Conservation (phyloP, 2,888 invertebrate genomes). For the Caenorhabditis becei region DNA sequence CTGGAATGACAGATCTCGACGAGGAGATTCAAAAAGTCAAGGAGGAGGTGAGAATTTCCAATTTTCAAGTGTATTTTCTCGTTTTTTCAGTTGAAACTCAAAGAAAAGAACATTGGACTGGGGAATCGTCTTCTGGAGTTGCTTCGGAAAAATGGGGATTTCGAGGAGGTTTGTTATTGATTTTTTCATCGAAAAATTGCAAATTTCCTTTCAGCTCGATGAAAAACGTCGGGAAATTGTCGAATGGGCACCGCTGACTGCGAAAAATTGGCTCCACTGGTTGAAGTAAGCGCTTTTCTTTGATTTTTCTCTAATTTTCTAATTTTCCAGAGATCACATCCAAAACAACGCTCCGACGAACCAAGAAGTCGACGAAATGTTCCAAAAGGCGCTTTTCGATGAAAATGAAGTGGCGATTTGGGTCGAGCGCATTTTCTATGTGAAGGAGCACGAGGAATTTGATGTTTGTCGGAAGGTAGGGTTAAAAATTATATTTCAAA, state of each 20-base stretch:
- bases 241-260: slow-evolving; percentile 47
- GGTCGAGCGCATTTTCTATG: slow-evolving; percentile 48
- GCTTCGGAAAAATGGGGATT: slow-evolving; percentile 58
- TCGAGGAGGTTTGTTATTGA: slow-evolving; percentile 59
- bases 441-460: slow-evolving; percentile 1
- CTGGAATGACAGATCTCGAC: slow-evolving; percentile 45
- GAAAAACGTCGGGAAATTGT: slow-evolving; percentile 40
- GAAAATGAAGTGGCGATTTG: slow-evolving; percentile 49
- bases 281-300: slow-evolving; percentile 56
- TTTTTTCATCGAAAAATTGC: not conserved
- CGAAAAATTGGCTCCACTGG: slow-evolving; percentile 62
- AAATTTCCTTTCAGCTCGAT: slow-evolving; percentile 23
- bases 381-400: slow-evolving; percentile 52
- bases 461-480: slow-evolving; percentile 15
- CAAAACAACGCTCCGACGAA: slow-evolving; percentile 3
- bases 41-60: slow-evolving; percentile 18
- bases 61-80: not conserved
- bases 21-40: slow-evolving; percentile 48
- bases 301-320: not conserved
- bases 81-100: slow-evolving; percentile 54
- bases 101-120: slow-evolving; percentile 34
- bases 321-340: slow-evolving; percentile 37
- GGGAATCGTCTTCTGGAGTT: slow-evolving; percentile 47
- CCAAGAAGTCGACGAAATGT: slow-evolving; percentile 50
- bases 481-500: slow-evolving; percentile 1